Conservation (phyloP, 2,113 vertebrate genomes). For the Ageneiosus marmoratus region DNA sequence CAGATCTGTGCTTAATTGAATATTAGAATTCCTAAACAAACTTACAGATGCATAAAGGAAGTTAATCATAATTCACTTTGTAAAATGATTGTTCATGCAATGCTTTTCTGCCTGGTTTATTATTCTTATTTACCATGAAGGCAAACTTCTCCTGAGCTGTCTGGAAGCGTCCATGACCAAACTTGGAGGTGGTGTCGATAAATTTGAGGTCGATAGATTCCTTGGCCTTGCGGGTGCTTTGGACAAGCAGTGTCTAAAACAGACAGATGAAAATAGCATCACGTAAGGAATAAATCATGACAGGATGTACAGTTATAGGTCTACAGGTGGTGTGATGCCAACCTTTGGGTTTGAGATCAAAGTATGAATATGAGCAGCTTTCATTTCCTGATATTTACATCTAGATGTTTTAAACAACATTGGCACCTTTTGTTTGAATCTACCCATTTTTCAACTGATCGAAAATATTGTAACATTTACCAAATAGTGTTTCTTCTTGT, state of each 20-base stretch:
- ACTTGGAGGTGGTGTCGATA: slow-evolving; percentile 98
- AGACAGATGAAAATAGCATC: neutral
- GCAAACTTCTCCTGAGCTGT: slow-evolving; percentile 94
- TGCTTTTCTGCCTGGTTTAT: neutral
- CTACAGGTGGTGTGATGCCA: neutral
- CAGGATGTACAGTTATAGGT: neutral
- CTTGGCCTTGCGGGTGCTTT: slow-evolving; percentile 88
- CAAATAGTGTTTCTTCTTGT: no score
- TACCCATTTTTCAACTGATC: no score
- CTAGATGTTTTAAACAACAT: neutral
- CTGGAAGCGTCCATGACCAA: slow-evolving; percentile 98
- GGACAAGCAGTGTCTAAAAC: slow-evolving; percentile 84
- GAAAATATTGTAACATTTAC: no score
- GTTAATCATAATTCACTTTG: neutral
- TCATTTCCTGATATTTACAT: neutral
- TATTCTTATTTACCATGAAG: slow-evolving; percentile 85
- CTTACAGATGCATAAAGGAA: neutral
- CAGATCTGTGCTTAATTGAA: neutral
- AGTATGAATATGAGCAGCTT: neutral
- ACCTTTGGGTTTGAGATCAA: neutral
- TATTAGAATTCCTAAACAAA: neutral
- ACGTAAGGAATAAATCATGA: neutral
- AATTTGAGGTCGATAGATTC: slow-evolving; percentile 98
- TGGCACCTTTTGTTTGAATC: neutral
- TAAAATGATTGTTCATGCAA: neutral